phyloP scores from a whole-genome alignment of 2,888 invertebrate species.

The Orchesella flavescens region DNA sequence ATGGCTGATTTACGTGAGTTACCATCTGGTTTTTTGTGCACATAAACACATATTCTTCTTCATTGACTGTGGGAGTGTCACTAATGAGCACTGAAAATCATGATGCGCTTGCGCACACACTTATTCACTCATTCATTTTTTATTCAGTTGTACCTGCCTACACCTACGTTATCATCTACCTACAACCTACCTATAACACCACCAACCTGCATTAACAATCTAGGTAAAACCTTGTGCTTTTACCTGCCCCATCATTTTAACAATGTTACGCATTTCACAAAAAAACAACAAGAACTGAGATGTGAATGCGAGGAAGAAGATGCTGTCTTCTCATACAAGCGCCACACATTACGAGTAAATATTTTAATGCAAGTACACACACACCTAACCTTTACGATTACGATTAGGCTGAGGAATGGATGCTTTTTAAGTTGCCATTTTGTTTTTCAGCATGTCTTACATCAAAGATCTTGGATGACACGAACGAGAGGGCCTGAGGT shows the following conservation, averaged over 20 bases:
- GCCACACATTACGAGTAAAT: no score
- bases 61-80: slow-evolving; percentile 54
- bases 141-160: background rate
- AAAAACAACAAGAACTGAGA: no score
- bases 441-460: background rate
- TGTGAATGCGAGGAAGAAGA: no score
- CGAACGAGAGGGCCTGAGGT: slow-evolving; percentile 34
- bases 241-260: no score
- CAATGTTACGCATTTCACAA: no score
- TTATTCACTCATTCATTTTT: slow-evolving; percentile 8
- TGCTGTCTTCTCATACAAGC: no score
- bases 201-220: no score
- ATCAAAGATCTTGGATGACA: slow-evolving; percentile 4
- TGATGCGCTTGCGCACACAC: background rate
- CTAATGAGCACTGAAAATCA: slow-evolving; percentile 55
- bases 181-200: no score
- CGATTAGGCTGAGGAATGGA: background rate
- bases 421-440: background rate
- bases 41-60: background rate
- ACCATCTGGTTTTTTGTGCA: slow-evolving; percentile 34
- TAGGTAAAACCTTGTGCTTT: no score
- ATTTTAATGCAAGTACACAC: background rate
- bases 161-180: background rate
- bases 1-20: slow-evolving; percentile 36
- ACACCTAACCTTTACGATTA: background rate